Conservation (phyloP, 64 coral and sea anemone species). For the Porites lutea region DNA sequence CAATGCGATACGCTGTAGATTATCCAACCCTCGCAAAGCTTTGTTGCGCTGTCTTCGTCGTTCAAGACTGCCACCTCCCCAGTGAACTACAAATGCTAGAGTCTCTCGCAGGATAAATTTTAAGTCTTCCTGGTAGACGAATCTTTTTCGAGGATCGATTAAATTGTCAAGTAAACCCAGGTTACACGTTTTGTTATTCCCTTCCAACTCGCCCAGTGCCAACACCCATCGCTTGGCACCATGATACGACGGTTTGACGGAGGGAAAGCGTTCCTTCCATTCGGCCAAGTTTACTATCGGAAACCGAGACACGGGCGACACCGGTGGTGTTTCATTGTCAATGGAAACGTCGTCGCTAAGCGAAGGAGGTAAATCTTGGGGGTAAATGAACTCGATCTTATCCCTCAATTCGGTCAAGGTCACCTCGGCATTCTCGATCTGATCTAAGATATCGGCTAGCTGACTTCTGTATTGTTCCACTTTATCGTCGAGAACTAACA, state of each 20-base stretch:
- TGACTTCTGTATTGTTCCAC: background rate
- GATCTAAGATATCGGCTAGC: background rate
- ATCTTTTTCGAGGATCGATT: background rate
- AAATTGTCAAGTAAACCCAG: background rate
- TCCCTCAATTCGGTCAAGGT: background rate
- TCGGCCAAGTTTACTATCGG: background rate
- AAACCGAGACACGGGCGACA: background rate
- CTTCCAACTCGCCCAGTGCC: background rate
- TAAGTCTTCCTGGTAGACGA: background rate
- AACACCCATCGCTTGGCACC: background rate
- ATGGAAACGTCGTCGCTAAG: background rate
- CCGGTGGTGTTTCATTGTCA: background rate
- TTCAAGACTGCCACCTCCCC: background rate
- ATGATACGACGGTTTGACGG: background rate
- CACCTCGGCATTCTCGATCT: background rate
- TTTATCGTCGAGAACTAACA: background rate
- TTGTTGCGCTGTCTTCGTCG: too few relatives aligned
- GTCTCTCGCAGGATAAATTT: background rate
- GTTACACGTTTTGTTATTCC: background rate
- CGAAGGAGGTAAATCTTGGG: too few relatives aligned
- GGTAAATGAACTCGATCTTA: background rate
- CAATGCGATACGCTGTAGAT: background rate
- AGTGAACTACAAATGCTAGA: background rate
- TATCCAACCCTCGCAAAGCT: background rate
- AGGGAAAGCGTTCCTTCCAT: background rate